phyloP scores from a whole-genome alignment of 2,113 vertebrate genomes.

The Alces alces region DNA sequence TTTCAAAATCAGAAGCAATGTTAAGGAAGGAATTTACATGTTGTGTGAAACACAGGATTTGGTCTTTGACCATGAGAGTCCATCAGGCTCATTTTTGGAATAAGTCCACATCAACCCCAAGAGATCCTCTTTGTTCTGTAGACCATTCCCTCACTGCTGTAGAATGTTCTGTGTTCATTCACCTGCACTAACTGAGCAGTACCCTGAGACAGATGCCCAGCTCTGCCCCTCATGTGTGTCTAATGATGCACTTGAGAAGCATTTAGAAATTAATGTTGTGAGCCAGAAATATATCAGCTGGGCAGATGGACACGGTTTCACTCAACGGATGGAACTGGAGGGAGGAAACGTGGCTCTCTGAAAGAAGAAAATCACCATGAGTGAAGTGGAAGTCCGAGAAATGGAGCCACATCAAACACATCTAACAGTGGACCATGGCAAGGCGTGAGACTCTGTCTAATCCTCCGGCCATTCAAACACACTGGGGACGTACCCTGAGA shows the following conservation, averaged over 20 bases:
- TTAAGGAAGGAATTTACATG: neutral
- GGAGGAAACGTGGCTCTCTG: neutral
- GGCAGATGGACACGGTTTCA: neutral
- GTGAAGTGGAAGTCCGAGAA: neutral
- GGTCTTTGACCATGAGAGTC: neutral
- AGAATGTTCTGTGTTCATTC: neutral
- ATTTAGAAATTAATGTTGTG: neutral
- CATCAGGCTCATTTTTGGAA: neutral
- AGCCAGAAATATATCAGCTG: neutral
- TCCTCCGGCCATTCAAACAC: neutral
- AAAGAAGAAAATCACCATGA: neutral
- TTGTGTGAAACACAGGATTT: neutral
- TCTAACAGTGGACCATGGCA: neutral
- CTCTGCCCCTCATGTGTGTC: neutral
- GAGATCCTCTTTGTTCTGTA: neutral
- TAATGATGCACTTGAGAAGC: neutral
- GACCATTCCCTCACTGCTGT: neutral
- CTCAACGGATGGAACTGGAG: neutral
- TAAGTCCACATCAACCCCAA: neutral
- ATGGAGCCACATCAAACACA: accelerated
- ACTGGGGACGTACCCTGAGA: neutral
- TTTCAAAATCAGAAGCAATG: neutral
- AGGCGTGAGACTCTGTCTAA: neutral
- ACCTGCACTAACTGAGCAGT: neutral
- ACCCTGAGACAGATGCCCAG: neutral